Conservation (phyloP, 2,113 vertebrate species). For the Menura novaehollandiae region DNA sequence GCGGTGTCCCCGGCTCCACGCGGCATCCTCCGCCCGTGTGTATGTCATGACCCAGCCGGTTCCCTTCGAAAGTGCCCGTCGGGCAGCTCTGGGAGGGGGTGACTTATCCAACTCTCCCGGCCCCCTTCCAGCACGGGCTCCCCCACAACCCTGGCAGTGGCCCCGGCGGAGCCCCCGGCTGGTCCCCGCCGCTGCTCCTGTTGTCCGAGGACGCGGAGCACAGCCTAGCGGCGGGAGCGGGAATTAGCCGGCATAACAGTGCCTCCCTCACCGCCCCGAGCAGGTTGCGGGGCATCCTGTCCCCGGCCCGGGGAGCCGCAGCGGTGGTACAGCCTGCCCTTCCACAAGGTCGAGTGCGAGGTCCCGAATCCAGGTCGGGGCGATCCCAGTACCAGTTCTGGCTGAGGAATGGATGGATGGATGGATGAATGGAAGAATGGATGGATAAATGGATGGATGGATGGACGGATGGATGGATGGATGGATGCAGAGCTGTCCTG, state of each 20-base stretch:
- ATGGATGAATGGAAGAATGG: background rate
- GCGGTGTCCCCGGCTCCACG: background rate
- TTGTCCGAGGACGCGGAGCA: background rate
- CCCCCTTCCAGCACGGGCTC: background rate
- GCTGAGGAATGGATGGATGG: background rate
- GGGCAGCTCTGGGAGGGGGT: background rate
- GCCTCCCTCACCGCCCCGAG: accelerated
- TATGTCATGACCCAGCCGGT: background rate
- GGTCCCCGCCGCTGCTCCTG: background rate
- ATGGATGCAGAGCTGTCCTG: background rate
- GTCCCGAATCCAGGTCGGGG: background rate
- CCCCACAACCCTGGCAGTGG: background rate
- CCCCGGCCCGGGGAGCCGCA: background rate
- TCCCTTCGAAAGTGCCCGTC: background rate
- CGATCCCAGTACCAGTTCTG: too few species aligned
- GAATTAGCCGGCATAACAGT: accelerated
- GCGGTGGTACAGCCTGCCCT: background rate
- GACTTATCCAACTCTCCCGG: background rate
- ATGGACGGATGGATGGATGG: background rate
- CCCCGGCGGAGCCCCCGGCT: background rate
- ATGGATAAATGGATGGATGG: background rate
- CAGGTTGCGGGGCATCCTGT: too few species aligned
- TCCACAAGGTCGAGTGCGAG: background rate
- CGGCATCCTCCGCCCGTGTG: background rate
- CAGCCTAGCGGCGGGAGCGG: conserved; percentile 2